Conservation (phyloP, 2,113 vertebrate species). For the Hassar affinis region DNA sequence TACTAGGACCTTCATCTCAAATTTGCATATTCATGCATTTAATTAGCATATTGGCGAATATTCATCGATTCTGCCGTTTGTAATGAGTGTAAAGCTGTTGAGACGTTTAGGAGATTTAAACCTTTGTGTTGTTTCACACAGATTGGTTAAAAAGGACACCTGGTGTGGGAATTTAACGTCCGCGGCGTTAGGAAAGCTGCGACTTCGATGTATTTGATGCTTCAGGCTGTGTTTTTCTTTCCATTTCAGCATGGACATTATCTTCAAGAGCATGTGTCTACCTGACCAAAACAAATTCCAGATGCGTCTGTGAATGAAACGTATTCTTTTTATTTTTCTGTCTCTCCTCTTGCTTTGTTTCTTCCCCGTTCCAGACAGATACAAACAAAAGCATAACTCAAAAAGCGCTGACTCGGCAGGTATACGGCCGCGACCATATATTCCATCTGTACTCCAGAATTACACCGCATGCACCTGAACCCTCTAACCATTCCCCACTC, state of each 20-base stretch:
- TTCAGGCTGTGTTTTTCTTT: constrained; percentile 6
- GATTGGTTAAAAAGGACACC: not conserved
- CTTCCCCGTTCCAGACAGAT: constrained; percentile 87
- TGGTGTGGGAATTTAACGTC: not conserved
- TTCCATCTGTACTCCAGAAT: constrained; percentile 47
- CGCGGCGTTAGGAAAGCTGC: not conserved
- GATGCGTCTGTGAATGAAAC: constrained; percentile 52
- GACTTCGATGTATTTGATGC: constrained; percentile 12
- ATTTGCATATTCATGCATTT: not conserved
- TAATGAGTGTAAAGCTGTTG: not conserved
- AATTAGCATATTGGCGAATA: not conserved
- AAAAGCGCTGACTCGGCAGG: constrained; percentile 82
- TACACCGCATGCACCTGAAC: not conserved
- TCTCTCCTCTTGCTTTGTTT: constrained; percentile 65
- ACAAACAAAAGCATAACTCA: constrained; percentile 92
- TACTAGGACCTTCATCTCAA: not conserved
- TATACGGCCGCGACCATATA: constrained; percentile 73
- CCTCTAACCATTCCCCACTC: not conserved
- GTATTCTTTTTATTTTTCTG: constrained; percentile 60
- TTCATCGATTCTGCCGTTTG: not conserved
- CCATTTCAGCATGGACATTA: constrained; percentile 40
- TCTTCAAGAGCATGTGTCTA: constrained; percentile 40
- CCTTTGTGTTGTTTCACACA: not conserved
- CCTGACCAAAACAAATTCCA: constrained; percentile 15
- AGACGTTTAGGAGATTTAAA: not conserved